phyloP scores from a whole-genome alignment of 2,797 vertebrate genomes.

The Microctenopoma lineatum region DNA sequence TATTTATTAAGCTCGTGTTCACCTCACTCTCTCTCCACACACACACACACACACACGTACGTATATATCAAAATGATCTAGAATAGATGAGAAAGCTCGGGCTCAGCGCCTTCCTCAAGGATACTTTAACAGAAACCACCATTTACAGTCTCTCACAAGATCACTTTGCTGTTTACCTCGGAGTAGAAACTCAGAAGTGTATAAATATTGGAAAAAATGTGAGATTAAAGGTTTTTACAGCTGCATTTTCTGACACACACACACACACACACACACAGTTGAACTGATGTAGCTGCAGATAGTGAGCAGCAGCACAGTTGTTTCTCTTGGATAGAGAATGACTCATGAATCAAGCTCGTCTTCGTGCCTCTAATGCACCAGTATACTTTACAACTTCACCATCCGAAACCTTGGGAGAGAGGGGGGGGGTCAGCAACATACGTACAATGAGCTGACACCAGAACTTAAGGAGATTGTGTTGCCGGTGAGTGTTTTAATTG shows the following conservation, averaged over 20 bases:
- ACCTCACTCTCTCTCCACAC: too few relatives aligned
- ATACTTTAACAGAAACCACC: constrained; percentile 32
- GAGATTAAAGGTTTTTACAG: constrained; percentile 4
- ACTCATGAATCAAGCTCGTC: constrained; percentile 72
- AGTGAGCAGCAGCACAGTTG: constrained; percentile 51
- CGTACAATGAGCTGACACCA: background rate
- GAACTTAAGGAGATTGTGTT: background rate
- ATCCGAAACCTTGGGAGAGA: background rate
- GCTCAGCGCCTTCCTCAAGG: constrained; percentile 39
- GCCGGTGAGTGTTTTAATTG: background rate
- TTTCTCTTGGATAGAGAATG: constrained; percentile 66
- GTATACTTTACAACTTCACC: constrained; percentile 17
- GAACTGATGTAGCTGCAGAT: constrained; percentile 64
- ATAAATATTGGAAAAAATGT: constrained; percentile 9
- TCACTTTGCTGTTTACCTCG: constrained; percentile 13
- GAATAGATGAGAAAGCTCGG: constrained; percentile 20
- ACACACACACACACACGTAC: too few relatives aligned
- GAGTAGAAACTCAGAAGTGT: background rate
- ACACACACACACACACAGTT: constrained; percentile 29
- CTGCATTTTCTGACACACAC: constrained; percentile 8
- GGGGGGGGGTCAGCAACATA: constrained; percentile 32
- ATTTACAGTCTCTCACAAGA: constrained; percentile 38
- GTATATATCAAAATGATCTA: constrained; percentile 13
- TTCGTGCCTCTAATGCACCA: constrained; percentile 38
- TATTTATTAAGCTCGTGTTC: too few relatives aligned